Evolutionary conservation across 2,113 vertebrate genomes (phyloP).

Genomic region (Lamprotornis superbus): DNA sequence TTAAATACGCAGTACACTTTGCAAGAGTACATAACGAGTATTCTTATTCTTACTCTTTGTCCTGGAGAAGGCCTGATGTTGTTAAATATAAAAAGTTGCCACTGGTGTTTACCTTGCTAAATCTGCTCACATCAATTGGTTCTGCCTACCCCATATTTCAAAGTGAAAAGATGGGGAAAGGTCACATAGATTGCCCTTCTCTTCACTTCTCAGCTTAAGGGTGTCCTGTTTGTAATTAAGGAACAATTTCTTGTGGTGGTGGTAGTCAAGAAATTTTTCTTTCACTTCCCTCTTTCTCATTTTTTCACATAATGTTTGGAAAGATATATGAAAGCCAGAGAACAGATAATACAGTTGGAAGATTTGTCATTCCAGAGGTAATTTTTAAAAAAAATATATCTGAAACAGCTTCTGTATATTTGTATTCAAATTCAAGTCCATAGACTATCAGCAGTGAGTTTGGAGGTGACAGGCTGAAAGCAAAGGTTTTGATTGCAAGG

Average conservation of each 20-base stretch:
- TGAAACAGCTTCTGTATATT: neutral
- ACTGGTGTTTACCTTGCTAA: conserved; percentile 57
- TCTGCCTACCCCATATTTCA: conserved; percentile 59
- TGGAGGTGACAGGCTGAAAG: neutral
- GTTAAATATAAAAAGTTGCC: conserved; percentile 18
- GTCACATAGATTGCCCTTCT: conserved; percentile 3
- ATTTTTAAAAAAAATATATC: neutral
- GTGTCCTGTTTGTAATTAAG: conserved; percentile 62
- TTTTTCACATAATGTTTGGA: neutral
- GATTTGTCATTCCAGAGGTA: neutral
- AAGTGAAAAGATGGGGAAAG: conserved; percentile 38
- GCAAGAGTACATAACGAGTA: neutral
- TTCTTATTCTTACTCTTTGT: conserved; percentile 13
- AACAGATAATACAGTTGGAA: neutral
- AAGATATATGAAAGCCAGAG: neutral
- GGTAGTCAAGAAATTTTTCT: neutral
- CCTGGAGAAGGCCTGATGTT: neutral
- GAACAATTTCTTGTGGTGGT: conserved; percentile 6
- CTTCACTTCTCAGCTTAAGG: conserved; percentile 25
- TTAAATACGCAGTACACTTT: conserved; percentile 9
- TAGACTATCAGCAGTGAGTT: neutral
- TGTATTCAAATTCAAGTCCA: neutral
- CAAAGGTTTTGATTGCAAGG: neutral
- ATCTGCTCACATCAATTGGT: conserved; percentile 54
- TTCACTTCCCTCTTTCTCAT: neutral